phyloP scores from a whole-genome alignment of 1,140 invertebrate genomes.

The Hesperophylax magnus region DNA sequence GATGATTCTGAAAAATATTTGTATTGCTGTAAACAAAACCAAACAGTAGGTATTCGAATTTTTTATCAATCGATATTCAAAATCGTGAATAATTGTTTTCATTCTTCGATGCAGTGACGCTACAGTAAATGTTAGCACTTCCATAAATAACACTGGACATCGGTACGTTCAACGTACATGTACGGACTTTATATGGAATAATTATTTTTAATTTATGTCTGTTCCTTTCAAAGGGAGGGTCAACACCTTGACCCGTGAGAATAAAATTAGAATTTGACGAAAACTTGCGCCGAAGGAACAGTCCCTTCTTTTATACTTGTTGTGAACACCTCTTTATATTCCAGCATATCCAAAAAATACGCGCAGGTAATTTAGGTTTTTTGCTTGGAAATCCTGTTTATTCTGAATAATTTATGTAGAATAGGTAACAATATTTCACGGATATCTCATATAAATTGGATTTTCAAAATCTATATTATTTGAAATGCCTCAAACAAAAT shows the following conservation, averaged over 20 bases:
- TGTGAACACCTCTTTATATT: neutral
- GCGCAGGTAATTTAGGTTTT: neutral
- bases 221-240: constrained; percentile 24
- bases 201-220: constrained; percentile 28
- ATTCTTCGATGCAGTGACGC: too few species aligned
- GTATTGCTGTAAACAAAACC: too few species aligned
- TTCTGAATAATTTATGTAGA: too few species aligned
- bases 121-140: neutral
- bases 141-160: constrained; percentile 7
- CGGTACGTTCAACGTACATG: neutral
- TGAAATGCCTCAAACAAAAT: too few species aligned
- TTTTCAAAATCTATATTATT: too few species aligned
- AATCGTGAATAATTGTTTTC: too few species aligned
- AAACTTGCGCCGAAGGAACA: constrained; percentile 7
- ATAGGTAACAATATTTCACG: too few species aligned
- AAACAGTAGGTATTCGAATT: too few species aligned
- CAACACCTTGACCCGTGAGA: constrained; percentile 33
- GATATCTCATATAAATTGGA: too few species aligned
- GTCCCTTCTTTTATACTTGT: neutral
- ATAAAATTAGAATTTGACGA: constrained; percentile 9
- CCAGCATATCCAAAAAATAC: neutral
- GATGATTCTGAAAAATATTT: too few species aligned
- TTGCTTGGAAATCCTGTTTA: neutral
- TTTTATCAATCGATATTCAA: too few species aligned
- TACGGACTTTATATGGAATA: neutral